These are phyloP conservation scores for Anolis apletophallus DNA, from an alignment of 2,797 vertebrate species.

Conservation along the genomic window DNA sequence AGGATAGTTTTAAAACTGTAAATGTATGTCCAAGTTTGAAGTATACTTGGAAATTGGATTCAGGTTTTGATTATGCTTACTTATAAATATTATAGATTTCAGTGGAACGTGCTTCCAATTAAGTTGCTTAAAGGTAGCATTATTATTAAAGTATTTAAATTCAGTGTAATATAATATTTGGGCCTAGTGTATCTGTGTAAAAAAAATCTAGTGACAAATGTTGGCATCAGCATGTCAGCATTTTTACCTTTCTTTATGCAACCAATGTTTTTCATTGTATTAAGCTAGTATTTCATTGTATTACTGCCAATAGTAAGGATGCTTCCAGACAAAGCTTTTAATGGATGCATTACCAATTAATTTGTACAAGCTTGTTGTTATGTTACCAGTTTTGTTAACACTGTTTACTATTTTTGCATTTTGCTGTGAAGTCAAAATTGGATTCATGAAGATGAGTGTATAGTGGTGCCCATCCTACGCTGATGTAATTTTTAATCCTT, in stretches of 20 bases:
- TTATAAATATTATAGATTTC: background rate
- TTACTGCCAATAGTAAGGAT: too few species aligned
- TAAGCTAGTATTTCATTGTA: background rate
- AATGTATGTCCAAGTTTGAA: background rate
- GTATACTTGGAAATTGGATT: background rate
- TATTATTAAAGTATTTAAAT: slow-evolving; percentile 3
- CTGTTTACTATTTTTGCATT: too few species aligned
- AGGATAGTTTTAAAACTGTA: too few species aligned
- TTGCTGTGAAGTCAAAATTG: too few species aligned
- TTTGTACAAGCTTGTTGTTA: too few species aligned
- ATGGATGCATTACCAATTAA: too few species aligned
- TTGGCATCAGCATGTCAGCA: background rate
- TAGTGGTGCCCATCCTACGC: too few species aligned
- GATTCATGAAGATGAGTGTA: too few species aligned
- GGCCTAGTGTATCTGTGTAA: too few species aligned
- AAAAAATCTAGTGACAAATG: too few species aligned
- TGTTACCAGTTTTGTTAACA: too few species aligned
- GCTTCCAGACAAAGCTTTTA: too few species aligned
- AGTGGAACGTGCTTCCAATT: background rate
- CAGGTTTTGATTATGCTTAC: background rate
- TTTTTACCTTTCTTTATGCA: background rate
- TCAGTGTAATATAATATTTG: background rate
- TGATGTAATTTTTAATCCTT: background rate
- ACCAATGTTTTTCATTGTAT: background rate
- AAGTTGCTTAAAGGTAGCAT: background rate